phyloP scores from a whole-genome alignment of 2,113 vertebrate genomes.

The Miniopterus natalensis region DNA sequence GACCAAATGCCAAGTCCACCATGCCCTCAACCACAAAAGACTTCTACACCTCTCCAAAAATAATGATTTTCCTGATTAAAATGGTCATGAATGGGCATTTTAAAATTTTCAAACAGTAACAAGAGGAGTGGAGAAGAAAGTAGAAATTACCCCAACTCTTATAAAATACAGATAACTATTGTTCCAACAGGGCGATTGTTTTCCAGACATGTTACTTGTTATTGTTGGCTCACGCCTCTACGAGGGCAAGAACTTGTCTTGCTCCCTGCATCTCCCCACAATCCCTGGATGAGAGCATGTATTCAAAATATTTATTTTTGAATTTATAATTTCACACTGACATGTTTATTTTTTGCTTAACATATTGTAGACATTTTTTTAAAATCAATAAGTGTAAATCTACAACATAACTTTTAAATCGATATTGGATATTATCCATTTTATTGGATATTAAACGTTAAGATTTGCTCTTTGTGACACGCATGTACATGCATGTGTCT shows the following conservation, averaged over 20 bases:
- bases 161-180: neutral
- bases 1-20: neutral
- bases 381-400: neutral
- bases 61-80: neutral
- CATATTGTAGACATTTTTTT: neutral
- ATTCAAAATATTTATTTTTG: neutral
- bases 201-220: neutral
- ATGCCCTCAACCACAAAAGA: neutral
- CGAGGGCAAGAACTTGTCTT: too few species aligned
- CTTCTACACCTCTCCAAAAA: neutral
- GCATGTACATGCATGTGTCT: neutral
- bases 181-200: rapidly evolving
- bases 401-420: neutral
- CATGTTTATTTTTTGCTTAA: neutral
- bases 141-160: neutral
- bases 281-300: neutral
- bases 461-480: neutral
- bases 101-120: neutral
- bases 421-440: neutral
- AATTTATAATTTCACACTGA: neutral
- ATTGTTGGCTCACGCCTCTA: neutral
- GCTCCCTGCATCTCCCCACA: neutral
- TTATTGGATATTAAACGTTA: neutral
- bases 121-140: neutral
- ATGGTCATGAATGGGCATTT: neutral